Evolutionary conservation across 2,113 vertebrate species (phyloP).

Genomic region (Semnornis frantzii): DNA sequence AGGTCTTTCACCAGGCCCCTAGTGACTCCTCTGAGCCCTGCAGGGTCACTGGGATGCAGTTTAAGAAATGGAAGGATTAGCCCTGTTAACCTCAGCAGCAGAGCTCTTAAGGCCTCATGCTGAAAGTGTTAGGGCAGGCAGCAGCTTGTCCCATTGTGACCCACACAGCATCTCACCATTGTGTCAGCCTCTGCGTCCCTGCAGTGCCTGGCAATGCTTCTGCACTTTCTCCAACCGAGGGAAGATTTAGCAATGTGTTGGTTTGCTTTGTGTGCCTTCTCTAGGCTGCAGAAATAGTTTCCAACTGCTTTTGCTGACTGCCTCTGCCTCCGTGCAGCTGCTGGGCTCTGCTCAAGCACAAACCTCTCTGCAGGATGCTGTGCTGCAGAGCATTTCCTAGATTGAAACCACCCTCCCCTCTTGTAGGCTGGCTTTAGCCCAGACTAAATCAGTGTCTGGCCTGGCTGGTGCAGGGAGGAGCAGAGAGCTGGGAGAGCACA

Average conservation of each 20-base stretch:
- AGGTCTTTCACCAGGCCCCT: background rate
- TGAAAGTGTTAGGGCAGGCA: background rate
- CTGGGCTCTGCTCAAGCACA: fast-evolving
- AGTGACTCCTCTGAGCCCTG: background rate
- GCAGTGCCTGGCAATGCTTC: background rate
- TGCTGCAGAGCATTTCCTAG: background rate
- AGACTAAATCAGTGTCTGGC: background rate
- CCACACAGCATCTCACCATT: background rate
- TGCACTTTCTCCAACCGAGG: background rate
- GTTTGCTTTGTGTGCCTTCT: background rate
- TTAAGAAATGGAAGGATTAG: background rate
- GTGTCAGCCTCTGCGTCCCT: background rate
- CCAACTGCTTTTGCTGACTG: background rate
- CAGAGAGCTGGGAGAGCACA: background rate
- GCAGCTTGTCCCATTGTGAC: background rate
- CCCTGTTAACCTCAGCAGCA: background rate
- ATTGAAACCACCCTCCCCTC: background rate
- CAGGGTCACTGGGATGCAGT: background rate
- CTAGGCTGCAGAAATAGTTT: background rate
- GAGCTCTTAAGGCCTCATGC: background rate
- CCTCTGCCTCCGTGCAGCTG: fast-evolving
- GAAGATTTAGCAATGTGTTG: fast-evolving
- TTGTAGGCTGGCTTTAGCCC: background rate
- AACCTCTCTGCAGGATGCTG: background rate
- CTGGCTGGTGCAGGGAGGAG: fast-evolving